phyloP scores from a whole-genome alignment of 2,113 vertebrate species.

The Pachycephala philippinensis region DNA sequence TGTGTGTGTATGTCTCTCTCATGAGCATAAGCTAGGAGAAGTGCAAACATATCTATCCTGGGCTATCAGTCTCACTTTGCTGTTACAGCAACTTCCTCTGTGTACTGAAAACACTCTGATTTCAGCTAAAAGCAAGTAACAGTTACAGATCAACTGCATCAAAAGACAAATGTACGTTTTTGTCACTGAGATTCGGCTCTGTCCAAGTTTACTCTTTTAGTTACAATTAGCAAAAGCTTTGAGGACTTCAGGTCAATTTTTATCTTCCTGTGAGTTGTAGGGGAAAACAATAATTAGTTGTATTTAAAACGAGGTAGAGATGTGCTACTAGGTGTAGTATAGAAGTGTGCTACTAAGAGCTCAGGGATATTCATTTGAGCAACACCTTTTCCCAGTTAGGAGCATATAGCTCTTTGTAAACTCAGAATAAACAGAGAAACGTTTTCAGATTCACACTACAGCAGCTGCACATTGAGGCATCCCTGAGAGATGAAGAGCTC shows the following conservation, averaged over 20 bases:
- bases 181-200: background rate
- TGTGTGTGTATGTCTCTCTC: background rate
- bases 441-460: background rate
- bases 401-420: background rate
- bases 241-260: background rate
- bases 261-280: background rate
- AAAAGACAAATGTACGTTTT: background rate
- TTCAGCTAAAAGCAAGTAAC: background rate
- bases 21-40: background rate
- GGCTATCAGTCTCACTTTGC: background rate
- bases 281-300: background rate
- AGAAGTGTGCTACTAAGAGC: background rate
- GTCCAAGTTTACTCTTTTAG: background rate
- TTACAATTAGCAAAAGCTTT: background rate
- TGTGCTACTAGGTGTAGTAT: background rate
- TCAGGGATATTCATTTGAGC: background rate
- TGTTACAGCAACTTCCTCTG: background rate
- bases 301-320: background rate
- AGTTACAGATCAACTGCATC: background rate
- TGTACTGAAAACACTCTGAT: background rate
- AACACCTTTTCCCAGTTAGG: background rate
- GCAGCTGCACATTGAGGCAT: background rate
- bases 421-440: background rate
- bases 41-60: background rate
- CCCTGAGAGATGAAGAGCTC: background rate